Evolutionary conservation across 2,888 invertebrate species (phyloP), one percentile per base, ranked within the genome.

Genomic region (Zaprionus bogoriensis): DNA sequence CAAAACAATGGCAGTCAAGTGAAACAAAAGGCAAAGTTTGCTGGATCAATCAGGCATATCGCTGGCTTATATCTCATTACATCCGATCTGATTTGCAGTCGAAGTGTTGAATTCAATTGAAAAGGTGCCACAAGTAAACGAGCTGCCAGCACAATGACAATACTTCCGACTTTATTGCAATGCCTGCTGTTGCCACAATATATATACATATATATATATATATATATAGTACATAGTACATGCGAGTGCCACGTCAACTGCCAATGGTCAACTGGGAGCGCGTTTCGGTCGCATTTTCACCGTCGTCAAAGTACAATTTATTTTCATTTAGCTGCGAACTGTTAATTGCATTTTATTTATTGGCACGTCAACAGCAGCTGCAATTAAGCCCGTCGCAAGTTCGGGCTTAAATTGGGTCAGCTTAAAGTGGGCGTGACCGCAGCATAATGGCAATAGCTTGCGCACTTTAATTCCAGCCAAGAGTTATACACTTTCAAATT

Each of bases 321-420:
- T 81, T 81, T 81, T 77, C 74, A 82, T 74, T 81, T 79, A 47
- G 62, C 66, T 59, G 62, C 60, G 51, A 65, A 63, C 67, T 72
- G 82, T 84, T 81, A 85, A 85, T 75, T 85, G 82, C 80, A 77
- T 77, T 82, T 82, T 80, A 82, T 82, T 82, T 85, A 82, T 85
- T 82, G 83, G 77, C 76, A 63, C 80, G 82, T 85, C 85, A 82
- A 80, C 86, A 64, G 72, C 82, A 79, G 80, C 61, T 65, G 75
- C 78, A 69, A 65, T 83, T 82, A 68, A 77, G 68, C 59, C 50
- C 58, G 46, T 44, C 32, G 36, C 53, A 41, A 53, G 14, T 12
- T 46, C 22, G 41, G 2, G 10, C 38, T 58, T 68, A 44, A 61
- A 70, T 42, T 69, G 50, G 64, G 76, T 61, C 74, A 61, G 25